Evolutionary conservation across 2,797 vertebrate genomes (phyloP).

Genomic region (Streptopelia turtur): DNA sequence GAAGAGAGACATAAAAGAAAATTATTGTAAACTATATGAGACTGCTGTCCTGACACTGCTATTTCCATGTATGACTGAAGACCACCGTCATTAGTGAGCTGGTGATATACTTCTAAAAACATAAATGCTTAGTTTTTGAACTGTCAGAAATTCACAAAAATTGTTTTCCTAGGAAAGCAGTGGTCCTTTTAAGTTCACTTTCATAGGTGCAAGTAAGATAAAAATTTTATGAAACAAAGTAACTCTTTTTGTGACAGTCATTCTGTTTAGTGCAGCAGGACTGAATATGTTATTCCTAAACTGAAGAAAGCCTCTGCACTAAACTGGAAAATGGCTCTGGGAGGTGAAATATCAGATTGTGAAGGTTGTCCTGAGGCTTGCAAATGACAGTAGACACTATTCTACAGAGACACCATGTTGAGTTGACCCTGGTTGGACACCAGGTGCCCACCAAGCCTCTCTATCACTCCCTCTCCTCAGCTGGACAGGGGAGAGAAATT

Average conservation of each 20-base stretch:
- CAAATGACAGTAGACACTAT: not conserved
- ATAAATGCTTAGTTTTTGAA: not conserved
- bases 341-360: not conserved
- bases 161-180: not conserved
- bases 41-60: not conserved
- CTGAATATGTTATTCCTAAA: not conserved
- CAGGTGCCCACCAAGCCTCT: no score
- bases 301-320: not conserved
- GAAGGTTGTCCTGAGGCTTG: not conserved
- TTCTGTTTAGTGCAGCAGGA: not conserved
- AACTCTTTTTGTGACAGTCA: not conserved
- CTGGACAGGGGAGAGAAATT: no score
- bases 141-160: not conserved
- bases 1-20: not conserved
- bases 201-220: not conserved
- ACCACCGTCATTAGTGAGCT: not conserved
- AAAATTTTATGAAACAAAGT: not conserved
- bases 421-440: no score
- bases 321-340: not conserved
- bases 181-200: not conserved
- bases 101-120: not conserved
- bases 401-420: not conserved
- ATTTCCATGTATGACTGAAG: not conserved
- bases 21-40: not conserved
- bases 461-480: no score